phyloP scores from a whole-genome alignment of 2,888 invertebrate species.

The Glomeris marginata region DNA sequence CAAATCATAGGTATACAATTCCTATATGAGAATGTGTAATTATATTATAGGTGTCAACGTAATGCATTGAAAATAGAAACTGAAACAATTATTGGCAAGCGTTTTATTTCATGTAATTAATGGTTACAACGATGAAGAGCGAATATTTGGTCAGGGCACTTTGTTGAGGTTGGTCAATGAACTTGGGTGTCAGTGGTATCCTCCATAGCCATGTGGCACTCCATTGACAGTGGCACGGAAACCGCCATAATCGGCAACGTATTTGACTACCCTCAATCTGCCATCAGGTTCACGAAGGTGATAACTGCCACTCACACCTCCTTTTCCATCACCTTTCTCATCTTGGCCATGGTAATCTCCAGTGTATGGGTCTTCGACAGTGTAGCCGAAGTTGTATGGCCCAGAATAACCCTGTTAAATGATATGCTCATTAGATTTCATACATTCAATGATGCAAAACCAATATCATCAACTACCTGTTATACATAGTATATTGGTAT shows the following conservation, averaged over 20 bases:
- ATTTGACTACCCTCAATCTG: conserved; percentile 10
- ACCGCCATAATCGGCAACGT: conserved; percentile 12
- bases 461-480: too few relatives aligned
- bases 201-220: conserved; percentile 10
- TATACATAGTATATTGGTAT: too few relatives aligned
- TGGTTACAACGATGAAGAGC: too few relatives aligned
- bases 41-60: too few relatives aligned
- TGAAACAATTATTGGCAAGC: too few relatives aligned
- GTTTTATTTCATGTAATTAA: too few relatives aligned
- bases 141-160: too few relatives aligned
- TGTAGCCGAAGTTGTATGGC: conserved; percentile 12
- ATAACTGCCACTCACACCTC: conserved; percentile 11
- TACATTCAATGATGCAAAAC: not conserved
- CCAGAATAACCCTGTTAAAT: conserved; percentile 11
- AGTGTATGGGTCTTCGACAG: conserved; percentile 11
- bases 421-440: not conserved
- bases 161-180: too few relatives aligned
- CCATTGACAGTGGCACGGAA: conserved; percentile 12
- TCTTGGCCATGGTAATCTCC: conserved; percentile 12
- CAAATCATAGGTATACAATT: too few relatives aligned
- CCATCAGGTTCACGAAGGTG: conserved; percentile 13
- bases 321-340: conserved; percentile 11
- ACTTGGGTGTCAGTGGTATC: not conserved
- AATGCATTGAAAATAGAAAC: too few relatives aligned
- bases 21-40: too few relatives aligned